These are phyloP conservation scores for Pterois miles DNA, from an alignment of 2,797 vertebrate species.

Conservation along the genomic window DNA sequence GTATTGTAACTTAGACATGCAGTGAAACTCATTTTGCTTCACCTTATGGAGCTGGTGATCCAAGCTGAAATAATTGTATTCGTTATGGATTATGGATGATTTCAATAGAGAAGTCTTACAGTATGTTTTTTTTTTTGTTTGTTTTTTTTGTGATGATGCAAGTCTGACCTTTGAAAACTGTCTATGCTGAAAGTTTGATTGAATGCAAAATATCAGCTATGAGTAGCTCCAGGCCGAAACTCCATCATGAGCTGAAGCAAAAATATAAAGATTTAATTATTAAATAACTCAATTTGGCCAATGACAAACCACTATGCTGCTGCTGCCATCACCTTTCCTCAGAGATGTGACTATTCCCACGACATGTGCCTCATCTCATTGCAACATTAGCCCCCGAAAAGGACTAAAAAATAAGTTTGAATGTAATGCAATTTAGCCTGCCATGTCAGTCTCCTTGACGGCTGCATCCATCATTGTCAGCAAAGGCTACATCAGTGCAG, in stretches of 20 bases:
- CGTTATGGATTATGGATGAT: constrained; percentile 12
- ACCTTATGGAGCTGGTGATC: not conserved
- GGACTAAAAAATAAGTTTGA: constrained; percentile 64
- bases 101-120: not conserved
- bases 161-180: not conserved
- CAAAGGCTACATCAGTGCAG: constrained; percentile 71
- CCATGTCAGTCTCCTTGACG: constrained; percentile 73
- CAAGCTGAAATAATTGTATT: constrained; percentile 4
- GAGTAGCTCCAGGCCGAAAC: not conserved
- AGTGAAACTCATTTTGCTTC: not conserved
- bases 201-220: not conserved
- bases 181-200: not conserved
- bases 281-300: constrained; percentile 3
- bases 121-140: not conserved
- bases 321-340: constrained; percentile 33
- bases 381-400: constrained; percentile 78
- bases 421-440: constrained; percentile 83
- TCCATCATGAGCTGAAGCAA: not conserved
- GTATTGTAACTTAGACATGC: not conserved
- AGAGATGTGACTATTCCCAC: constrained; percentile 40
- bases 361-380: constrained; percentile 63
- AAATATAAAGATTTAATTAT: constrained; percentile 14
- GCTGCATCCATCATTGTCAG: constrained; percentile 86
- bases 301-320: not conserved
- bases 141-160: not conserved